Evolutionary conservation across 2,888 invertebrate genomes (phyloP).

Genomic region (Lasioglossum figueresi): DNA sequence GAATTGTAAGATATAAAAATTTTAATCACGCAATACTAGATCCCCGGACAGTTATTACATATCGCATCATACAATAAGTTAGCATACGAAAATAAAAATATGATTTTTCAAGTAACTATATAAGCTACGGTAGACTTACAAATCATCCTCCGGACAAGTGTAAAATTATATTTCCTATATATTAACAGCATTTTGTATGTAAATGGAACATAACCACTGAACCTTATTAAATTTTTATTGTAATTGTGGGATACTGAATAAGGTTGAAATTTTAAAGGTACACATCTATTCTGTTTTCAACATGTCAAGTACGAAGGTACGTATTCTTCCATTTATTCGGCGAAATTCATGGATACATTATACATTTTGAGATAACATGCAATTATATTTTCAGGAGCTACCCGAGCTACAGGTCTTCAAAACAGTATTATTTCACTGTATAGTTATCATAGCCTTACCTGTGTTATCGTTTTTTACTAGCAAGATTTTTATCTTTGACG

Average conservation of each 20-base stretch:
- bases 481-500: conserved; percentile 90
- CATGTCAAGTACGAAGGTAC: conserved; percentile 59
- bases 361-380: not conserved
- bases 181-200: conserved; percentile 2
- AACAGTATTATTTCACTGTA: conserved; percentile 90
- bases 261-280: not conserved
- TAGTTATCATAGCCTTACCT: conserved; percentile 91
- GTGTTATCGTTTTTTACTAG: conserved; percentile 90
- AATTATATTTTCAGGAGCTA: conserved; percentile 85
- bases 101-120: conserved; percentile 16
- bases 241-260: not conserved
- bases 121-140: not conserved
- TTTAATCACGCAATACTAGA: not conserved
- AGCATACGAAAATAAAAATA: conserved; percentile 4
- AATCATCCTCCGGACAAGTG: conserved; percentile 10
- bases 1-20: not conserved
- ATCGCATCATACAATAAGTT: not conserved
- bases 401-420: conserved; percentile 90
- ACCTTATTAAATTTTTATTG: conserved; percentile 1
- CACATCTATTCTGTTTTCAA: conserved; percentile 14
- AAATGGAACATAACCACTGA: not conserved
- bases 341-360: not conserved
- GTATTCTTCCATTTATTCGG: not conserved
- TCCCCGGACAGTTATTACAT: not conserved
- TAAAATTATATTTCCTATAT: not conserved